Base-by-base conservation (phyloP, 64 coral and sea anemone species). In the Actinia tenebrosa region DNA sequence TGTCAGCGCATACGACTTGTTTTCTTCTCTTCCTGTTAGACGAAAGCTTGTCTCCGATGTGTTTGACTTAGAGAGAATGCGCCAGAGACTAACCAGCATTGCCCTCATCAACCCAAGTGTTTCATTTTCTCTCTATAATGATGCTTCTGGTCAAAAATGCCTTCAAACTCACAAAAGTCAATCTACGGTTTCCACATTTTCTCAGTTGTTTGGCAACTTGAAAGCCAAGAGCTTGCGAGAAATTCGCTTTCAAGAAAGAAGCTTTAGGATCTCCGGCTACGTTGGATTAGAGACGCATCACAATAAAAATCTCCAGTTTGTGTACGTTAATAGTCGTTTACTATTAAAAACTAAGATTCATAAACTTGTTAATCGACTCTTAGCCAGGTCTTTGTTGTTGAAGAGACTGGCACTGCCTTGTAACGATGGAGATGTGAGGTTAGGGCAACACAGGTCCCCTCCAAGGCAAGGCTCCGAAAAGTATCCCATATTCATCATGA, bases 281-380 rank as follows among this genome's bases (percentile, higher is more conserved):
- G 89, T 99, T 86, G 91, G 86, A 45, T 63, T 95, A 23, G 85
- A 95, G 23, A 60, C 88, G 46, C 90, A 92, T 26, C 90, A 90
- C 17, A 93, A 92, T 79, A 99, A 92, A 53, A 86, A 50, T 80
- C 79, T 99, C 7, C 97, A 99, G 69, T 99, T 95, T 87, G 14
- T 99, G 78, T 99, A 91, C 80, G 66, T 99, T 19, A 99, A 99
- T 26, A 63, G 86, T 22, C 90, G 97, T 46, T 90, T 99, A 16
- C 77, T 99, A 17, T 61, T 95, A 16, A 99, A 95, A 69, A 99
- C 97, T 27, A 99, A 84, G 44, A 89, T 99, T 83, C 97, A 99
- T 64, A 99, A 92, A 79, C 83, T 95, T 56, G 64, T 94, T 19
- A 95, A 95, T 77, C 64, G 46, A 16, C 86, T 95, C 53, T 89